Base-by-base conservation (phyloP, 2,797 vertebrate species). In the Orientallactaga sibirica region DNA sequence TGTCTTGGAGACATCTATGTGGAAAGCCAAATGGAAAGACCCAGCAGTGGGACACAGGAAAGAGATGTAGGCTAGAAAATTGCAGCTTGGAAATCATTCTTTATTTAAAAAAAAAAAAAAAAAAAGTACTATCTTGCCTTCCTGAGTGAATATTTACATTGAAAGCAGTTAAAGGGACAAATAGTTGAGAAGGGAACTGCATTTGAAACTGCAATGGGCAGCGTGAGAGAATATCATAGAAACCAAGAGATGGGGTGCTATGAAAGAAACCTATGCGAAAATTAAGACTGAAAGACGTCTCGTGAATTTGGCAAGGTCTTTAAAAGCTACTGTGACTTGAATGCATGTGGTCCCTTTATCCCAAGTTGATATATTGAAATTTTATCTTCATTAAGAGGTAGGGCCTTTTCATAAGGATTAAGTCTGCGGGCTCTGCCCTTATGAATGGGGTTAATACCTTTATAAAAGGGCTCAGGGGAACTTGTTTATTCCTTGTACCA, bases 241-340 rank as follows among this genome's bases (percentile, higher is more conserved):
- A 90, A 37, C 27, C 29, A 70, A 58, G 61, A 74, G 52, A 43
- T 74, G 52, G 87, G 12, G 86, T 90, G 55, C 22, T 11, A 61
- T 74, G 14, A 90, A 90, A 73, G 52, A 92, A 86, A 74, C 9
- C 27, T 89, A 80, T 80, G 76, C 37, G 79, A 67, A 81, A 76
- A 48, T 37, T 92, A 91, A 73, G 79, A 90, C 43, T 73, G 74
- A 37, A 90, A 78, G 25, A 1, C 7, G 10, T 78, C 79, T 80
- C 94, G 93, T 61, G 43, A 62, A 43, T 85, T 95, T 86, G 68
- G 24, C 52, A 89, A 75, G 41, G 48, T 68, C 7, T 25, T 79
- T 88, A 58, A 66, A 79, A 43, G 80, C 37, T 87, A 10, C 33
- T 24, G 8, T 67, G 68, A 33, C 86, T 10, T 81, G 48, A 61